These are phyloP conservation scores for Orthosia incerta DNA, from an alignment of 2,888 invertebrate genomes.

Conservation along the genomic window DNA sequence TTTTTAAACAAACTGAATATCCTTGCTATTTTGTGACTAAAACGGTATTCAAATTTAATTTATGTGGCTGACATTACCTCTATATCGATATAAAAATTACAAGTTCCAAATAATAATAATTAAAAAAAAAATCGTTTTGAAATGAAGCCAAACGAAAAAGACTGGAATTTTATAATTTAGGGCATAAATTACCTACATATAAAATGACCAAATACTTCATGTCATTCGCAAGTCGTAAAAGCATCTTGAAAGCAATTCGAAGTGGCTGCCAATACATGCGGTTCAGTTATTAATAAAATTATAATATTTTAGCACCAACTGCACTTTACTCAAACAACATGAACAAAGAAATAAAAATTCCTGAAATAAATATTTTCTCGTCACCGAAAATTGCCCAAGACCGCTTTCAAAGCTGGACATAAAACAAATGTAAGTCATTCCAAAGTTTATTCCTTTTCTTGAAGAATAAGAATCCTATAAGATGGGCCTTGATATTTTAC, in stretches of 20 bases:
- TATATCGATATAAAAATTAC: too few species aligned
- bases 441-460: conserved; percentile 17
- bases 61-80: too few species aligned
- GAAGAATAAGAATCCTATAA: conserved; percentile 13
- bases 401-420: conserved; percentile 11
- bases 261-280: conserved; percentile 24
- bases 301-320: conserved; percentile 24
- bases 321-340: conserved; percentile 23
- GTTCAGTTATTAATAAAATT: conserved; percentile 32
- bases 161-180: background rate
- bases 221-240: conserved; percentile 30
- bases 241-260: conserved; percentile 17
- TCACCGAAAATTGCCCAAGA: background rate
- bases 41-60: background rate
- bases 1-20: background rate
- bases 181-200: background rate
- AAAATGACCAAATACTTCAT: background rate
- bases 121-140: background rate
- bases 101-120: too few species aligned
- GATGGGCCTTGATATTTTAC: conserved; percentile 26
- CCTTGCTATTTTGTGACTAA: background rate
- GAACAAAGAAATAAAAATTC: background rate
- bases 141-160: background rate
- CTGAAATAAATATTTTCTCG: background rate
- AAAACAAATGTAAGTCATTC: conserved; percentile 23